Conservation (phyloP, 2,888 invertebrate genomes). For the Drosophila recens region DNA sequence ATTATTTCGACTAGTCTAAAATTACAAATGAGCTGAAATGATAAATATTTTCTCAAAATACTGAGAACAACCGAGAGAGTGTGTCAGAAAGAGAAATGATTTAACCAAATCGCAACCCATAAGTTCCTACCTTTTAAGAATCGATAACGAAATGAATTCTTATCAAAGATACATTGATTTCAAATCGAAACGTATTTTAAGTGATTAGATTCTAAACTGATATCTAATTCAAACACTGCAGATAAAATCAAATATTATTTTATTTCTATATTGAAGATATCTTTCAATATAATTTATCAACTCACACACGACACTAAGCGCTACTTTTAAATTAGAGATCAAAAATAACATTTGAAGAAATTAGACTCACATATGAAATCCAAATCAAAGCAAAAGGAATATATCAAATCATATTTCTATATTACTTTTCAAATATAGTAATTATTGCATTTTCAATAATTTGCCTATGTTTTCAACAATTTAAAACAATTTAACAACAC, state of each 20-base stretch:
- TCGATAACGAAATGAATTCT: slow-evolving; percentile 15
- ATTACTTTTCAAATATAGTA: not conserved
- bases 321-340: slow-evolving; percentile 24
- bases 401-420: not conserved
- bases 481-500: slow-evolving; percentile 1
- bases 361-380: not conserved
- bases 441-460: slow-evolving; percentile 27
- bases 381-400: not conserved
- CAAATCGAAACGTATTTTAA: not conserved
- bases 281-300: slow-evolving; percentile 8
- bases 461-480: not conserved
- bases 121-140: slow-evolving; percentile 58
- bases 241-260: not conserved
- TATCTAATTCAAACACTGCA: not conserved
- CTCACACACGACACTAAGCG: not conserved
- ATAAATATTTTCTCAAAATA: not conserved
- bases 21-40: slow-evolving; percentile 48
- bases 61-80: slow-evolving; percentile 29
- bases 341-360: not conserved
- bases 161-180: slow-evolving; percentile 8
- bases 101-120: slow-evolving; percentile 29
- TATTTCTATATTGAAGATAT: slow-evolving; percentile 6
- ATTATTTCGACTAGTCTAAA: slow-evolving; percentile 58
- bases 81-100: slow-evolving; percentile 24
- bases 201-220: slow-evolving; percentile 1